Percentiles rank a stretch among this genome's conserved stretches.
Conservation (phyloP, 2,888 invertebrate species). For the Aethes cnicana region DNA sequence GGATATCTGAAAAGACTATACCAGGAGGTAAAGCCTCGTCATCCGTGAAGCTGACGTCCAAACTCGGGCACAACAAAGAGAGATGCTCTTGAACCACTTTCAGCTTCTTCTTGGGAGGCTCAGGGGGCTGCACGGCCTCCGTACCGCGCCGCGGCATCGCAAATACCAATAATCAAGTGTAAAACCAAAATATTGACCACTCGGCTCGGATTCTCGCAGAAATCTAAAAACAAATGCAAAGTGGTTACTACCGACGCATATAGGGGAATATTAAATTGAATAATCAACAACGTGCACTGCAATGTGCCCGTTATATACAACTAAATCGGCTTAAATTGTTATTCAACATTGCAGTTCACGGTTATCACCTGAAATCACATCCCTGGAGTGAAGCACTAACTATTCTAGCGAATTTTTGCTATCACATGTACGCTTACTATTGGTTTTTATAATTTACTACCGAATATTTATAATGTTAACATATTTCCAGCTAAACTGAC, state of each 20-base stretch:
- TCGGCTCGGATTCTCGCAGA: slow-evolving; percentile 4
- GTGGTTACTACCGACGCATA: slow-evolving; percentile 22
- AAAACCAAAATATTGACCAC: slow-evolving; percentile 18
- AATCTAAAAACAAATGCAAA: slow-evolving; percentile 33
- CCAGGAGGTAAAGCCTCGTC: slow-evolving; percentile 84
- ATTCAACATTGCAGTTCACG: slow-evolving; percentile 35
- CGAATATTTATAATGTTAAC: slow-evolving; percentile 32
- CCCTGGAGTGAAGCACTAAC: slow-evolving; percentile 24
- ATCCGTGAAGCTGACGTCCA: slow-evolving; percentile 68
- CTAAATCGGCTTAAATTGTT: slow-evolving; percentile 49
- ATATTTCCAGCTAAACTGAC: slow-evolving; percentile 36
- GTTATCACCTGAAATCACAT: slow-evolving; percentile 39
- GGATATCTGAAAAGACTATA: slow-evolving; percentile 90
- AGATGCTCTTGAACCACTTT: slow-evolving; percentile 50
- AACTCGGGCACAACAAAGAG: slow-evolving; percentile 41
- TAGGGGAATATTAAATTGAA: slow-evolving; percentile 47
- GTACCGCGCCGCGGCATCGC: slow-evolving; percentile 67
- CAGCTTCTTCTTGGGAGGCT: slow-evolving; percentile 66
- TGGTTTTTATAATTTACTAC: slow-evolving; percentile 1
- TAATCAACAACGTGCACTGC: slow-evolving; percentile 48
- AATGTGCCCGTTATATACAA: slow-evolving; percentile 53
- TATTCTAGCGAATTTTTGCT: neutral
- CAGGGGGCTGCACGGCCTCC: slow-evolving; percentile 53
- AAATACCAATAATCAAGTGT: slow-evolving; percentile 35
- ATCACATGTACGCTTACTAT: neutral